phyloP scores from a whole-genome alignment of 2,113 vertebrate species.

The Chunga burmeisteri region DNA sequence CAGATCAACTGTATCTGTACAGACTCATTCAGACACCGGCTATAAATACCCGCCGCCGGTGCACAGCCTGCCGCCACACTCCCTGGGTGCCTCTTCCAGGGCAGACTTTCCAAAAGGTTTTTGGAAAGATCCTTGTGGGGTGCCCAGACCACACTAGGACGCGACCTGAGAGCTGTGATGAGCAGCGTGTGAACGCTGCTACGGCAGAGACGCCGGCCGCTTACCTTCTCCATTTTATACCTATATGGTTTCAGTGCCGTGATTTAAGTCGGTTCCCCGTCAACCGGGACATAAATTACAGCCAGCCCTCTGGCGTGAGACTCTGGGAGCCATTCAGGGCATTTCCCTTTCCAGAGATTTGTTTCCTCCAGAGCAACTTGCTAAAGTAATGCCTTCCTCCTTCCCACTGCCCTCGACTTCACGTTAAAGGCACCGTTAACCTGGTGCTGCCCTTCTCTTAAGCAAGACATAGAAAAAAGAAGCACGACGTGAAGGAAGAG shows the following conservation, averaged over 20 bases:
- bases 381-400: slow-evolving; percentile 50
- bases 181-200: background rate
- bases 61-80: background rate
- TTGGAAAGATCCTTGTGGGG: background rate
- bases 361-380: slow-evolving; percentile 21
- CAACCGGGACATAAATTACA: slow-evolving; percentile 23
- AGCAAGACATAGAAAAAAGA: background rate
- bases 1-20: slow-evolving; percentile 47
- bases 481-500: background rate
- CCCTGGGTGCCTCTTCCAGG: background rate
- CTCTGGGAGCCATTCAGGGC: slow-evolving; percentile 30
- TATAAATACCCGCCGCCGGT: background rate
- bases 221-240: background rate
- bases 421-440: slow-evolving; percentile 19
- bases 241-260: background rate
- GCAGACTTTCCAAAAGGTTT: background rate
- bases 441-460: slow-evolving; percentile 19
- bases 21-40: slow-evolving; percentile 36
- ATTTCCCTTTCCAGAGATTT: slow-evolving; percentile 53
- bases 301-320: background rate
- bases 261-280: slow-evolving; percentile 27
- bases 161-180: background rate
- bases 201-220: background rate
- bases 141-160: background rate
- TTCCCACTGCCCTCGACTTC: background rate